These are phyloP conservation scores for Deroptyus accipitrinus DNA, from an alignment of 2,113 vertebrate species.

Conservation along the genomic window DNA sequence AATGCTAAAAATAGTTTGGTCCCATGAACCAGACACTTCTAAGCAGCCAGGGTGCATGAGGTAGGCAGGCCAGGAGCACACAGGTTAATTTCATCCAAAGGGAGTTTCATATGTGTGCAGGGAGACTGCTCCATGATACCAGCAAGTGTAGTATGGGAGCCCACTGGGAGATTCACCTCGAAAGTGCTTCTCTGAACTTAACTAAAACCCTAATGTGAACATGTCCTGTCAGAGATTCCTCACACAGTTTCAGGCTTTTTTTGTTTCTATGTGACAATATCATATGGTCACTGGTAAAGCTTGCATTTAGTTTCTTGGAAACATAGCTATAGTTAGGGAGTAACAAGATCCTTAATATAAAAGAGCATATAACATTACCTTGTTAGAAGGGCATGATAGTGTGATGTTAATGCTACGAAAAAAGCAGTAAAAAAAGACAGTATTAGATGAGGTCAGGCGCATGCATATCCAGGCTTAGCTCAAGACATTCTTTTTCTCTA, in stretches of 20 bases:
- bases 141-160: not conserved
- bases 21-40: not conserved
- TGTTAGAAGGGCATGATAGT: not conserved
- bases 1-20: not conserved
- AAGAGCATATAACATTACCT: not conserved
- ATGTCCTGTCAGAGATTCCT: not conserved
- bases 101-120: not conserved
- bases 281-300: not conserved
- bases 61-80: not conserved
- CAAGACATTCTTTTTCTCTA: not conserved
- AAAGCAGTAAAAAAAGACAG: not conserved
- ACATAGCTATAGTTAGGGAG: not conserved
- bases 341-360: not conserved
- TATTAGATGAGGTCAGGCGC: not conserved
- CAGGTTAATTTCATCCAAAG: not conserved
- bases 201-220: not conserved
- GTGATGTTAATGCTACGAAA: not conserved
- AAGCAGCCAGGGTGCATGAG: not conserved
- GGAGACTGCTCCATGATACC: accelerated
- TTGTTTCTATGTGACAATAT: not conserved
- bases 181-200: not conserved
- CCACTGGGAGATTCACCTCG: not conserved
- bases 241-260: not conserved
- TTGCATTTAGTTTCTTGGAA: not conserved
- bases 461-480: not conserved